Percentiles rank a stretch among this genome's conserved stretches.
These are phyloP conservation scores for Sciurus vulgaris DNA, from an alignment of 2,797 vertebrate species.

Conservation along the genomic window DNA sequence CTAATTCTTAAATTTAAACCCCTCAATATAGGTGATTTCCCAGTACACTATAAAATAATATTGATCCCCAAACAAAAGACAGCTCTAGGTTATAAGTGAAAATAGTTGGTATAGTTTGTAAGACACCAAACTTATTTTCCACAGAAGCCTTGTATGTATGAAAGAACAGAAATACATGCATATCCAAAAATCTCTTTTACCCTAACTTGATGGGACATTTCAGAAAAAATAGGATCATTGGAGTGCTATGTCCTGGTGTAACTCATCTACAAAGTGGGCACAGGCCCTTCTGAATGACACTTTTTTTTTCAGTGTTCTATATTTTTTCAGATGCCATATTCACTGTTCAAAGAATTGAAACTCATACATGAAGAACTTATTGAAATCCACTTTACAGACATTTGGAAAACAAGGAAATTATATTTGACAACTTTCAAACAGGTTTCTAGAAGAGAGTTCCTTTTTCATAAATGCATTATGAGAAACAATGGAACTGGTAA, in stretches of 20 bases:
- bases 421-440: neutral
- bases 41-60: neutral
- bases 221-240: neutral
- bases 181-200: neutral
- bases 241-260: neutral
- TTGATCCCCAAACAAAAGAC: neutral
- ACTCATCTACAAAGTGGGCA: neutral
- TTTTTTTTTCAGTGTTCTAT: neutral
- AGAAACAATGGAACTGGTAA: neutral
- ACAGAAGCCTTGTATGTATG: neutral
- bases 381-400: neutral
- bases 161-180: neutral
- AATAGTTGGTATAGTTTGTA: neutral
- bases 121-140: neutral
- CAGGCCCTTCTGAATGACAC: neutral
- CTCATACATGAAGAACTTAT: neutral
- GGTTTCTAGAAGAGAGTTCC: neutral
- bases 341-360: neutral
- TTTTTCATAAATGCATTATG: neutral
- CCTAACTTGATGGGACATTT: neutral
- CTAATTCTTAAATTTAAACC: neutral
- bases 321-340: neutral
- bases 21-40: neutral
- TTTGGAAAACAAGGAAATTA: neutral
- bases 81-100: neutral